Evolutionary conservation across 1,140 invertebrate genomes (phyloP).

Genomic region (Euschistus heros): DNA sequence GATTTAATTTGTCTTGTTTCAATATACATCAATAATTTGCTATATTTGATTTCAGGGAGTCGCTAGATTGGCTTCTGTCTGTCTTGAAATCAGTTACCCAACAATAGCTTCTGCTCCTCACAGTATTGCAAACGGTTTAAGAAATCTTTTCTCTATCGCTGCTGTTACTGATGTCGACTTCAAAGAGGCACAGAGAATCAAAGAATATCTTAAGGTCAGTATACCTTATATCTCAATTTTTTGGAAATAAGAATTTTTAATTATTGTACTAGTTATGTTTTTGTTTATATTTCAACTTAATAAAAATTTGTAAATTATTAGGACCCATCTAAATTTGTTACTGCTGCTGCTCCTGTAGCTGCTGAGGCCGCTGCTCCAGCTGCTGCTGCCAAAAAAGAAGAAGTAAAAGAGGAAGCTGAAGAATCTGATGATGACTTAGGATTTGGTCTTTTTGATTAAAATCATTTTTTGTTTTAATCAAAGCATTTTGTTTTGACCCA

Average conservation of each 20-base stretch:
- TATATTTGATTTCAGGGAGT: constrained; percentile 49
- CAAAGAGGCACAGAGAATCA: constrained; percentile 84
- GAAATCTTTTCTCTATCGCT: constrained; percentile 92
- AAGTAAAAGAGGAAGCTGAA: background rate
- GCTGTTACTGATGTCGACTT: constrained; percentile 92
- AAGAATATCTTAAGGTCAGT: constrained; percentile 74
- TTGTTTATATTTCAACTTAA: background rate
- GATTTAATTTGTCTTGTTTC: background rate
- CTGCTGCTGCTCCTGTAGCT: constrained; percentile 43
- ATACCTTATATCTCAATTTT: no score
- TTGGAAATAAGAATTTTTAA: background rate
- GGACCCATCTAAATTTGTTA: constrained; percentile 89
- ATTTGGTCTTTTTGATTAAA: constrained; percentile 14
- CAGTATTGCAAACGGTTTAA: constrained; percentile 95
- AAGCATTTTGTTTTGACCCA: constrained; percentile 1
- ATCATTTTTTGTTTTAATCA: background rate
- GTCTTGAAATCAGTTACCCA: constrained; percentile 87
- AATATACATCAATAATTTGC: background rate
- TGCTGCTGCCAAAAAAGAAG: background rate
- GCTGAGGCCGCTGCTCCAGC: constrained; percentile 5
- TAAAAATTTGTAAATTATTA: constrained; percentile 31
- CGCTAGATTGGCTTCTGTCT: constrained; percentile 87
- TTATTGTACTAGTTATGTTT: background rate
- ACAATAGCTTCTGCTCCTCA: constrained; percentile 94
- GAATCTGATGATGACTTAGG: constrained; percentile 7